Conservation (phyloP, 2,113 vertebrate genomes). For the Brienomyrus brachyistius region DNA sequence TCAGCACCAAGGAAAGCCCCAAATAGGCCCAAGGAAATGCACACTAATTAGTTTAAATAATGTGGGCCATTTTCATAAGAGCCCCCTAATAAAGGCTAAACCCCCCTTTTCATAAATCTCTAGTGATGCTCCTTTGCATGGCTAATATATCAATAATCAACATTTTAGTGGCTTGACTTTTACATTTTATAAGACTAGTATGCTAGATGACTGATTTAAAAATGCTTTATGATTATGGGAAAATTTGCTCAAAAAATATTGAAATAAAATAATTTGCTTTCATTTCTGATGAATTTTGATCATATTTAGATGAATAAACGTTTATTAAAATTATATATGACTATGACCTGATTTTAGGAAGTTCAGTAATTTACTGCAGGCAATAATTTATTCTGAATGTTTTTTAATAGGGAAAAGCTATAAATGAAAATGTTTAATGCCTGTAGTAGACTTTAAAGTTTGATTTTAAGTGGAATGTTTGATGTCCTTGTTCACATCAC, state of each 20-base stretch:
- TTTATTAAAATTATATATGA: background rate
- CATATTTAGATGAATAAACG: background rate
- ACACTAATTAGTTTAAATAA: no score
- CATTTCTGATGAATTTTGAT: background rate
- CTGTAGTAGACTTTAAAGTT: no score
- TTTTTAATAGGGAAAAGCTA: background rate
- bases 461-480: background rate
- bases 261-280: background rate
- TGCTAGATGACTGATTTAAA: background rate
- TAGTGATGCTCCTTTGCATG: background rate
- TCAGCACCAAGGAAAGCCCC: background rate
- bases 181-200: background rate
- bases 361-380: background rate
- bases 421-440: background rate
- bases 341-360: background rate
- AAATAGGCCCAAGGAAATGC: no score
- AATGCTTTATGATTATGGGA: background rate
- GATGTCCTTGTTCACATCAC: background rate
- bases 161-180: background rate
- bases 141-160: background rate
- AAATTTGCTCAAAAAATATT: background rate
- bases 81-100: no score
- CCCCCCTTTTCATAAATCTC: no score
- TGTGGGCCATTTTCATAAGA: no score
- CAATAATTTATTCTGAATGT: background rate